Conservation (phyloP, 1,140 invertebrate species). For the Sarcophaga bullata region DNA sequence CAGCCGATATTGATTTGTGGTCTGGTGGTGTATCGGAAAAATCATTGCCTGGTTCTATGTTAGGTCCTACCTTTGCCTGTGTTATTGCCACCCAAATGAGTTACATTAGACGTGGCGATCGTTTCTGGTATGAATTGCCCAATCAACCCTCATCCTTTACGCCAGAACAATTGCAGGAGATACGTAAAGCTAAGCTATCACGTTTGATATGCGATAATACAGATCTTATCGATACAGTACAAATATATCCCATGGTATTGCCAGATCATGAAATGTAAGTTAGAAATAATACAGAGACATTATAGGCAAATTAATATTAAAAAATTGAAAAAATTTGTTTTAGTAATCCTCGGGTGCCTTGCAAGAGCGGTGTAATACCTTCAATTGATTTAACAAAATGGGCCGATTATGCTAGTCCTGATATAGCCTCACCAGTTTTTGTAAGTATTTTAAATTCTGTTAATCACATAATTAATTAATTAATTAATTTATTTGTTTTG, state of each 20-base stretch:
- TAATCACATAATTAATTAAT: background rate
- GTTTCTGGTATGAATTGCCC: conserved; percentile 96
- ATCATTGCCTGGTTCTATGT: conserved; percentile 85
- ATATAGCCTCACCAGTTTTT: conserved; percentile 70
- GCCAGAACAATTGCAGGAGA: conserved; percentile 88
- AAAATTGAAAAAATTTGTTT: conserved; percentile 46
- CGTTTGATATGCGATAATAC: conserved; percentile 95
- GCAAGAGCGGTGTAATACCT: conserved; percentile 85
- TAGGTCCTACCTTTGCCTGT: conserved; percentile 95
- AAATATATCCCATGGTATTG: conserved; percentile 92
- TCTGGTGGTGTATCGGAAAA: conserved; percentile 92
- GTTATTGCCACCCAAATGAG: conserved; percentile 97
- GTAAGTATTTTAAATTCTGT: conserved; percentile 66
- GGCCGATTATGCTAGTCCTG: conserved; percentile 75
- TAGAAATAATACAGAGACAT: background rate
- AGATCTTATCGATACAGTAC: conserved; percentile 90
- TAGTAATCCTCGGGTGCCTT: conserved; percentile 90
- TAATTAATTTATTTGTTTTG: too few species aligned
- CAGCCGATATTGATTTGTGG: conserved; percentile 90
- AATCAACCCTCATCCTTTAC: conserved; percentile 93
- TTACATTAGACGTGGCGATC: conserved; percentile 88
- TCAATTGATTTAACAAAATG: conserved; percentile 88
- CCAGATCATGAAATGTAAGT: conserved; percentile 92
- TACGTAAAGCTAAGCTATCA: conserved; percentile 86
- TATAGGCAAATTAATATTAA: background rate